Conservation (phyloP, 2,113 vertebrate species). For the Morone saxatilis region DNA sequence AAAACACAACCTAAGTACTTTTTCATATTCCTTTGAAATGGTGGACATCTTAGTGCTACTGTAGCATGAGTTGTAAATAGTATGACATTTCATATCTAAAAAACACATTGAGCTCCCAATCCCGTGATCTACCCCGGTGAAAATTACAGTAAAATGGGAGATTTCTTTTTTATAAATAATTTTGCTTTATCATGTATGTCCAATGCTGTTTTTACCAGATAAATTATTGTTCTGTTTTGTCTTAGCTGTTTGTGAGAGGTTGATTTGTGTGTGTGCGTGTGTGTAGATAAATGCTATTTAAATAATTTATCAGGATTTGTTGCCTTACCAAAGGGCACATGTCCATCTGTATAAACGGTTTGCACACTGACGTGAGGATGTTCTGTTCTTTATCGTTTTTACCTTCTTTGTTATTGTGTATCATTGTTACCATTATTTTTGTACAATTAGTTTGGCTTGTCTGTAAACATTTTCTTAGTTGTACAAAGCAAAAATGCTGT, state of each 20-base stretch:
- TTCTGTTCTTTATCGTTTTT: constrained; percentile 83
- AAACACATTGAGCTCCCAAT: constrained; percentile 56
- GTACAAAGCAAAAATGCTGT: constrained; percentile 85
- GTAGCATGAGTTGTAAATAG: constrained; percentile 96
- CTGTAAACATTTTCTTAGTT: constrained; percentile 94
- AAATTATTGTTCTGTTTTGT: constrained; percentile 94
- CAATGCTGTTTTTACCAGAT: constrained; percentile 91
- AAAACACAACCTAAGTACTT: constrained; percentile 75
- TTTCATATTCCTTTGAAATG: constrained; percentile 83
- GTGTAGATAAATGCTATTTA: constrained; percentile 98
- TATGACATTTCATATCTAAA: constrained; percentile 72
- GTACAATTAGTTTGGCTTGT: constrained; percentile 90
- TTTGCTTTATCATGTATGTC: constrained; percentile 85
- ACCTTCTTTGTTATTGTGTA: constrained; percentile 84
- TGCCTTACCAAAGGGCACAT: constrained; percentile 88
- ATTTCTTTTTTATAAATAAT: constrained; percentile 75
- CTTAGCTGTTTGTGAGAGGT: constrained; percentile 87
- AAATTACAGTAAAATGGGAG: constrained; percentile 85
- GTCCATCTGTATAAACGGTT: constrained; percentile 98
- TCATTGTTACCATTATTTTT: constrained; percentile 87
- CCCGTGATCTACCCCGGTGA: constrained; percentile 56
- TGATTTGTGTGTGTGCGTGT: constrained; percentile 60
- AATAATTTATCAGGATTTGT: constrained; percentile 99
- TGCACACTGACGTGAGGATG: constrained; percentile 98
- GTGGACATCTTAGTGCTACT: constrained; percentile 90